Conservation (phyloP, 64 coral and sea anemone genomes). For the Anthopleura sola region DNA sequence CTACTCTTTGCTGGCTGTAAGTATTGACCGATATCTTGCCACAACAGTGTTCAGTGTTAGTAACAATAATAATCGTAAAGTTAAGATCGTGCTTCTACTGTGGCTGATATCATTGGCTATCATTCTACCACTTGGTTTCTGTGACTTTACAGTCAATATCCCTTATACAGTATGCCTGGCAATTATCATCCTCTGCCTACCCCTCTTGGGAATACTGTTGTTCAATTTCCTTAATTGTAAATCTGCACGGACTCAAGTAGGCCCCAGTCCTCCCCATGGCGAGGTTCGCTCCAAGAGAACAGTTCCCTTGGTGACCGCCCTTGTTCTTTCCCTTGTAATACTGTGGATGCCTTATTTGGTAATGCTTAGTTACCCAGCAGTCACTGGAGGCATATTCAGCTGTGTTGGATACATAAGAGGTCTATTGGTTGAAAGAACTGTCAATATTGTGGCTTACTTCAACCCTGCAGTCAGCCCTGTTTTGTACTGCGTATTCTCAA, state of each 20-base stretch:
- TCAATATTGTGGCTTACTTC: neutral
- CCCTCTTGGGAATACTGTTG: neutral
- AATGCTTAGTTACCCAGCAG: neutral
- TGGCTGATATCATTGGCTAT: neutral
- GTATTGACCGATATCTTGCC: neutral
- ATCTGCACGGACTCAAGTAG: neutral
- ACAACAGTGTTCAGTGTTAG: neutral
- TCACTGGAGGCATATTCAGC: neutral
- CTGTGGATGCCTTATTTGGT: neutral
- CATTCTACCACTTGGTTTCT: neutral
- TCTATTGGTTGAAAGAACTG: neutral
- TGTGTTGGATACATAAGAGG: neutral
- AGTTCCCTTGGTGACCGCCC: neutral
- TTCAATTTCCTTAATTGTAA: slow-evolving; percentile 1
- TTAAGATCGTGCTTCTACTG: neutral
- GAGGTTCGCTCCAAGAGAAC: neutral
- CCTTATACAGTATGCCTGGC: neutral
- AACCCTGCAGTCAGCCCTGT: neutral
- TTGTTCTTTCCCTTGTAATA: neutral
- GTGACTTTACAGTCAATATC: neutral
- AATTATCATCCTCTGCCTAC: neutral
- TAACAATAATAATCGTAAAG: neutral
- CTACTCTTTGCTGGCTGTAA: neutral
- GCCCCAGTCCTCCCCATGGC: neutral
- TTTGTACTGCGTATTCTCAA: neutral